Base-by-base conservation (phyloP, 1,140 invertebrate species). In the Drosophila bocki region DNA sequence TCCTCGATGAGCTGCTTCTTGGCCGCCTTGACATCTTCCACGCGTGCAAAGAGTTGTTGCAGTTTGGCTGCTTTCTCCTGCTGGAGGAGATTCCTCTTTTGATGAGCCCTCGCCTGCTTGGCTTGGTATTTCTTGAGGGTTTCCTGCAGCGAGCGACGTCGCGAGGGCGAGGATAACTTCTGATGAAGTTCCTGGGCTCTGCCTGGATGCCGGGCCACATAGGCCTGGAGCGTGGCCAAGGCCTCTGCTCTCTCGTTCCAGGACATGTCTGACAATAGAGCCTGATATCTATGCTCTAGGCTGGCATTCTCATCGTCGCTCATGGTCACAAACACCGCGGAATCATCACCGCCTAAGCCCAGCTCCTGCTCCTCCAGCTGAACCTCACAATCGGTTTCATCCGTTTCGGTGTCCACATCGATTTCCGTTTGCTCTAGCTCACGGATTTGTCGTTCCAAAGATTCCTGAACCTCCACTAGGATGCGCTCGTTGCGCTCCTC, bases 101-200 rank as follows among this genome's bases (percentile, higher is more conserved):
- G 94, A 70, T 97, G 95, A 0, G 97, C 97, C 77, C 97, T 95
- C 0, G 97, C 96, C 92, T 99, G 97, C 84, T 98, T 98, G 0
- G 96, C 96, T 93, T 98, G 97, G 84, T 98, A 97, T 37, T 96
- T 92, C 94, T 94, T 93, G 57, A 96, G 88, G 0, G 96, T 96
- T 91, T 98, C 97, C 48, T 97, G 95, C 19, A 97, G 85, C 29
- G 96, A 97, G 65, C 97, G 95, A 80, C 97, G 96, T 54, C 97
- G 94, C 4, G 97, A 97, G 1, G 98, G 97, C 50, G 97, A 98
- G 0, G 97, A 98, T 0, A 99, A 92, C 93, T 99, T 99, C 82
- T 98, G 97, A 92, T 99, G 98, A 47, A 99, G 94, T 78, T 98
- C 97, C 54, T 98, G 94, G 1, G 97, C 97, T 70, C 98, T 94